Percentiles rank a stretch among this genome's conserved stretches.
phyloP scores from a whole-genome alignment of 1,140 invertebrate species.

The Berghia stephanieae region DNA sequence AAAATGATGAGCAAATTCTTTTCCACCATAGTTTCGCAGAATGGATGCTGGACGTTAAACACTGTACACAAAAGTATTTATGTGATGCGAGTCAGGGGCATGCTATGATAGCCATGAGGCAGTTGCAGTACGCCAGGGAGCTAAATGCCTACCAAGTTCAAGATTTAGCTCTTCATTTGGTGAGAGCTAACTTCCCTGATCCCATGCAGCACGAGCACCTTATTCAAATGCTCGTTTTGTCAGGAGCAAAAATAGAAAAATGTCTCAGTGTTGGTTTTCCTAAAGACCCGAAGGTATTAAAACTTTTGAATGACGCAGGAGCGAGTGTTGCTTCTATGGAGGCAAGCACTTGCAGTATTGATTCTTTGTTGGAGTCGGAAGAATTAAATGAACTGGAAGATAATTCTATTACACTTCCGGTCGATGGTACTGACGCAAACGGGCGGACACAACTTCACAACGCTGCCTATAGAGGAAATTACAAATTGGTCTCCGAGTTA shows the following conservation, averaged over 20 bases:
- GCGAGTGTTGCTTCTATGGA: constrained; percentile 50
- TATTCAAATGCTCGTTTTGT: constrained; percentile 62
- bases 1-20: constrained; percentile 74
- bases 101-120: constrained; percentile 86
- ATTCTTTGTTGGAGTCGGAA: constrained; percentile 12
- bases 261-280: constrained; percentile 57
- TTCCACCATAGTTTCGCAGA: constrained; percentile 91
- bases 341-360: constrained; percentile 40
- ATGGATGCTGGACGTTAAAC: constrained; percentile 95
- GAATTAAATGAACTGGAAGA: not conserved
- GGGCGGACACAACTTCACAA: constrained; percentile 78
- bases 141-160: constrained; percentile 71
- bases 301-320: constrained; percentile 61
- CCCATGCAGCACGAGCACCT: constrained; percentile 67
- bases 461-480: constrained; percentile 80
- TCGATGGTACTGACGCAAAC: constrained; percentile 64
- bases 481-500: constrained; percentile 79
- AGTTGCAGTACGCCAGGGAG: constrained; percentile 73
- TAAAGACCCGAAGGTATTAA: constrained; percentile 60
- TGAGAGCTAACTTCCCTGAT: constrained; percentile 62
- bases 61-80: constrained; percentile 93
- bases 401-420: not conserved
- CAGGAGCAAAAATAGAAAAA: constrained; percentile 57
- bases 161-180: constrained; percentile 72
- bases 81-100: constrained; percentile 88